A percentile compares a stretch with the other conserved stretches of the same genome.
Conservation (phyloP, 2,113 vertebrate species). For the Grammomys surdaster region DNA sequence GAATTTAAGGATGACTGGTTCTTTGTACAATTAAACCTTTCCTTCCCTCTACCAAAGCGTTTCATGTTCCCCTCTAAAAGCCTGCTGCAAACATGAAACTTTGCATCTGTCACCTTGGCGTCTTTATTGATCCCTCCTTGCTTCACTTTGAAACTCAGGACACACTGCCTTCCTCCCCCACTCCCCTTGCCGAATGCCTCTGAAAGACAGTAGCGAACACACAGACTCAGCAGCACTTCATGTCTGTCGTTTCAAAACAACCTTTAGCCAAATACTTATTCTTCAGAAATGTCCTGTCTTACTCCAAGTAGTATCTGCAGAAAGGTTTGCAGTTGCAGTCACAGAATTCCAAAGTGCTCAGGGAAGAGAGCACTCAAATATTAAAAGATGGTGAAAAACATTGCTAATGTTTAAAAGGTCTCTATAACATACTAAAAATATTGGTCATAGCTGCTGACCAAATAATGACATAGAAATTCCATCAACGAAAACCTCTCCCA, state of each 20-base stretch:
- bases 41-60: neutral
- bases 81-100: neutral
- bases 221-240: neutral
- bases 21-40: constrained; percentile 14
- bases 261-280: neutral
- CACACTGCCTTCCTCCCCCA: neutral
- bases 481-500: neutral
- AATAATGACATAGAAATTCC: constrained; percentile 23
- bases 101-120: neutral
- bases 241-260: neutral
- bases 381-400: constrained; percentile 31
- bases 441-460: constrained; percentile 33
- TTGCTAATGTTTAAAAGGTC: neutral
- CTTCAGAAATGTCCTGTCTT: constrained; percentile 7
- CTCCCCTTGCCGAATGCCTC: too few species aligned
- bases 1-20: neutral
- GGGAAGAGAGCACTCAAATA: neutral
- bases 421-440: neutral
- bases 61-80: neutral
- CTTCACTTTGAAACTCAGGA: neutral
- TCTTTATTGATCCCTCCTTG: neutral
- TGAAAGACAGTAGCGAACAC: neutral
- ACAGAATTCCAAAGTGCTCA: constrained; percentile 29
- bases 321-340: constrained; percentile 4
- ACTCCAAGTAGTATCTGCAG: constrained; percentile 4